These are phyloP conservation scores for Panagrolaimus sp. DNA, from an alignment of 1,140 invertebrate species.

Conservation along the genomic window DNA sequence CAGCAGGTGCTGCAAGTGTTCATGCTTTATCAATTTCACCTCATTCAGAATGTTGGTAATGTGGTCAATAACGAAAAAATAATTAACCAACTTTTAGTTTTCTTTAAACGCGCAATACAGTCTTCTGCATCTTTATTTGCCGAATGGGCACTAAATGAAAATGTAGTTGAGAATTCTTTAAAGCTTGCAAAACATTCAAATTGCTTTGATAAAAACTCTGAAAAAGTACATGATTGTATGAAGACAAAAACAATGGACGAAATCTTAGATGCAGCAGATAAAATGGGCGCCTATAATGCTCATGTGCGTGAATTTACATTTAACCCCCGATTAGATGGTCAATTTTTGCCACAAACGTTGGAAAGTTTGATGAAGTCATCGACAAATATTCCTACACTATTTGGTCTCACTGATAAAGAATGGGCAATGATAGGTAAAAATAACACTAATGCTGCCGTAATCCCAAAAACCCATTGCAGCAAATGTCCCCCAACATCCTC, in stretches of 20 bases:
- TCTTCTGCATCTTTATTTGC: neutral
- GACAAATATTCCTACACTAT: no score
- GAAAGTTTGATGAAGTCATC: neutral
- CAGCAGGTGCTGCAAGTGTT: constrained; percentile 25
- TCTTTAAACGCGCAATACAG: constrained; percentile 13
- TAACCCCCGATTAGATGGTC: neutral
- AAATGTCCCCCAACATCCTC: no score
- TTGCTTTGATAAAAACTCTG: neutral
- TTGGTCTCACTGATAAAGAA: no score
- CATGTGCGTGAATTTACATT: neutral
- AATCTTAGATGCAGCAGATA: neutral
- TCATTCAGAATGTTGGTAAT: constrained; percentile 16
- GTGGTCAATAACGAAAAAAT: neutral
- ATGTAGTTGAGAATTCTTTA: neutral
- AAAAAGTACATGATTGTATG: neutral
- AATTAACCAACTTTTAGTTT: neutral
- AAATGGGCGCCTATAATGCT: neutral
- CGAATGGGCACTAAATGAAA: neutral
- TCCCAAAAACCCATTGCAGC: no score
- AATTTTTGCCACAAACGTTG: neutral
- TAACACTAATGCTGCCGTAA: no score
- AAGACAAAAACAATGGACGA: neutral
- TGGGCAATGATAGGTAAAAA: no score
- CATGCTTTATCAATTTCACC: constrained; percentile 26
- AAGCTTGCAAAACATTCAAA: neutral